These are phyloP conservation scores for Macrophya alboannulata DNA, from an alignment of 2,888 invertebrate species.

Conservation along the genomic window DNA sequence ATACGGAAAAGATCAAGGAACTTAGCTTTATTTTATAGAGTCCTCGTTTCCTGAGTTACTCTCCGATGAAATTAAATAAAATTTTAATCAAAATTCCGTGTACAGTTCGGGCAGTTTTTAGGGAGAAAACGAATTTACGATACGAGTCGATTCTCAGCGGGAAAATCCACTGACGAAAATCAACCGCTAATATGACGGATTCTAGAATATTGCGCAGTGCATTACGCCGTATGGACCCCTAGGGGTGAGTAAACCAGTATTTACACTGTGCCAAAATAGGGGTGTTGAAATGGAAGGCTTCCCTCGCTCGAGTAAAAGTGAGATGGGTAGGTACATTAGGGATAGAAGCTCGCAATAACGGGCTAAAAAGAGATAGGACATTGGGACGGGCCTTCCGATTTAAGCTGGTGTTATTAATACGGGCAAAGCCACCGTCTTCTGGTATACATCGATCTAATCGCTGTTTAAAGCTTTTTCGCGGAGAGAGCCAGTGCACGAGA, in stretches of 20 bases:
- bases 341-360: neutral
- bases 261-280: slow-evolving; percentile 30
- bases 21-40: neutral
- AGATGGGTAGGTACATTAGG: neutral
- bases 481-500: slow-evolving; percentile 10
- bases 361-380: slow-evolving; percentile 6
- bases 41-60: neutral
- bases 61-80: neutral
- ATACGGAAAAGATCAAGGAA: neutral
- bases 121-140: neutral
- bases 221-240: neutral
- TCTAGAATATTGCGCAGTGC: slow-evolving; percentile 6
- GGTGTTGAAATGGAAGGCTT: slow-evolving; percentile 17
- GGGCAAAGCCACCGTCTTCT: slow-evolving; percentile 29
- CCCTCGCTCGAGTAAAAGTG: neutral
- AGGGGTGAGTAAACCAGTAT: slow-evolving; percentile 22
- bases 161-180: neutral
- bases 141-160: neutral
- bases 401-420: slow-evolving; percentile 47
- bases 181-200: slow-evolving; percentile 11
- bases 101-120: neutral
- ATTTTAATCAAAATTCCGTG: neutral
- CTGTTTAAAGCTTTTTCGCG: slow-evolving; percentile 20
- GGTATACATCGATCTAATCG: slow-evolving; percentile 33
- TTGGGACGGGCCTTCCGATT: slow-evolving; percentile 1